Evolutionary conservation across 1,140 invertebrate genomes (phyloP).

Genomic region (Dufourea novaeangliae): DNA sequence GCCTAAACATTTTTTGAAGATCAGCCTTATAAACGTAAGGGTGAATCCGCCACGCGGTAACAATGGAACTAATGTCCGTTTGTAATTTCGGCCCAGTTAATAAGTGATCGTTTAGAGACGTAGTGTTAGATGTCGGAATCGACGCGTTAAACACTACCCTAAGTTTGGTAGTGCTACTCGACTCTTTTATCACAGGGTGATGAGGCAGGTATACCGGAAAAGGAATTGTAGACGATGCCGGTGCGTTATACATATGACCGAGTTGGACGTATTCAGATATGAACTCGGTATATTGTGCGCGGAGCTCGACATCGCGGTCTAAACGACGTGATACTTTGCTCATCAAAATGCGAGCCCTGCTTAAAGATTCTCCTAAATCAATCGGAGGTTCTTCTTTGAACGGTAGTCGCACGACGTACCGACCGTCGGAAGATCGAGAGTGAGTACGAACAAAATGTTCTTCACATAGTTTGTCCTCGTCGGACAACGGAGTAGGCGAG

Average conservation of each 20-base stretch:
- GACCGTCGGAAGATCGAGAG: no score
- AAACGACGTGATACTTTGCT: no score
- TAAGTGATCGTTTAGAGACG: not conserved
- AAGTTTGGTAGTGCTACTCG: not conserved
- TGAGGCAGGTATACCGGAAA: not conserved
- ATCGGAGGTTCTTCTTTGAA: no score
- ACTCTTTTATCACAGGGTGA: not conserved
- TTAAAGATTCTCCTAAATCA: no score
- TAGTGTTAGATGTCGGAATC: not conserved
- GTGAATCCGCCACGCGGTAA: slow-evolving; percentile 62
- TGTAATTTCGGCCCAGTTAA: not conserved
- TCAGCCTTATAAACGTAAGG: slow-evolving; percentile 53
- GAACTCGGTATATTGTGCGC: not conserved
- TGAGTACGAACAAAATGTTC: no score
- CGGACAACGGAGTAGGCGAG: no score
- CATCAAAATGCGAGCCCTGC: no score
- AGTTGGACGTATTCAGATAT: not conserved
- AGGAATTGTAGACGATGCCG: not conserved
- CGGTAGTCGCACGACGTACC: no score
- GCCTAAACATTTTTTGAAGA: not conserved
- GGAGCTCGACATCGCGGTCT: no score
- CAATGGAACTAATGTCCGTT: not conserved
- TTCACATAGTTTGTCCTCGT: no score
- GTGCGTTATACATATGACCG: not conserved
- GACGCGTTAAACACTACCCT: not conserved